Conservation (phyloP, 2,113 vertebrate species). For the Brachyhypopomus occidentalis region DNA sequence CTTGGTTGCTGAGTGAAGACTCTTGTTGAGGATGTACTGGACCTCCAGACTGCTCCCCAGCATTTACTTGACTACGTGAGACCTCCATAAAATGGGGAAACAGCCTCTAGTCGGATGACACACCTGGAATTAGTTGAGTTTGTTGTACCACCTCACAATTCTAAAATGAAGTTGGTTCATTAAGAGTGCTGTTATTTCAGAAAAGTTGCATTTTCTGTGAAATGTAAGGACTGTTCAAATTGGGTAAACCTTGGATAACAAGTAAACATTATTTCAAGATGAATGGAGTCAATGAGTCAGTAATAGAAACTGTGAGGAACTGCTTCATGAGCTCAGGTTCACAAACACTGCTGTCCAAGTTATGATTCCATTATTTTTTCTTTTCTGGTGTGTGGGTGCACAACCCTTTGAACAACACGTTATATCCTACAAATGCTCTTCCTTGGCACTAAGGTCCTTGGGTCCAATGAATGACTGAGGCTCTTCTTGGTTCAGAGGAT, state of each 20-base stretch:
- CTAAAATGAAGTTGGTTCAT: conserved; percentile 59
- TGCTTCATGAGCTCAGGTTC: background rate
- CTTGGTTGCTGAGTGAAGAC: conserved; percentile 68
- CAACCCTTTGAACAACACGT: background rate
- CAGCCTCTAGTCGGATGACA: conserved; percentile 61
- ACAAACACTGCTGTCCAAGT: background rate
- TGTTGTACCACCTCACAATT: conserved; percentile 57
- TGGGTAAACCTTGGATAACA: background rate
- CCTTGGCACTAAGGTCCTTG: conserved; percentile 11
- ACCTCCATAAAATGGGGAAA: conserved; percentile 88
- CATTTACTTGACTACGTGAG: conserved; percentile 80
- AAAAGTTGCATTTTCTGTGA: background rate
- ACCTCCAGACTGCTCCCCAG: conserved; percentile 73
- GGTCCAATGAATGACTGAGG: background rate
- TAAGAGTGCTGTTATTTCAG: conserved; percentile 47
- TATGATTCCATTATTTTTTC: background rate
- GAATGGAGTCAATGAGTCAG: background rate
- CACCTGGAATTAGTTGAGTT: conserved; percentile 57
- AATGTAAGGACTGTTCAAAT: background rate
- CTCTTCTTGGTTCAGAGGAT: conserved; percentile 15
- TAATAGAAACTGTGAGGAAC: background rate
- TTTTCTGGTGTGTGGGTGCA: background rate
- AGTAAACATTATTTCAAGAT: conserved; percentile 17
- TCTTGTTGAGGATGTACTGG: conserved; percentile 65
- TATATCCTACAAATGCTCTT: conserved; percentile 14